Conservation (phyloP, 1,140 invertebrate genomes). For the Mylabris phalerata region DNA sequence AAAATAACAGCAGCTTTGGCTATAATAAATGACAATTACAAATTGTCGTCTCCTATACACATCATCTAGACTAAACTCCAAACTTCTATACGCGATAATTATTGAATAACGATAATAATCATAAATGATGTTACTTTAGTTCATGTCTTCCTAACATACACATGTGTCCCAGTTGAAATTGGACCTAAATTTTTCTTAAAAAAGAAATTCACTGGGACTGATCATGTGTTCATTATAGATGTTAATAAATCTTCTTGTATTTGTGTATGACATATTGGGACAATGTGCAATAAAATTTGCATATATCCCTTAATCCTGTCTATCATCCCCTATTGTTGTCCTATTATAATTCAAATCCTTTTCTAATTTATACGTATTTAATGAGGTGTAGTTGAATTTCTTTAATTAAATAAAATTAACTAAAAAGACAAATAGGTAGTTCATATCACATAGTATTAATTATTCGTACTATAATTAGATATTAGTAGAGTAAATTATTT, state of each 20-base stretch:
- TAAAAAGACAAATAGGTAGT: slow-evolving; percentile 40
- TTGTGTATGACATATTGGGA: slow-evolving; percentile 24
- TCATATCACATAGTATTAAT: slow-evolving; percentile 37
- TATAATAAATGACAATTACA: too few species aligned
- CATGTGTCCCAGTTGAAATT: slow-evolving; percentile 12
- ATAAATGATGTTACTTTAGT: slow-evolving; percentile 28
- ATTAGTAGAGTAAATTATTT: slow-evolving; percentile 23
- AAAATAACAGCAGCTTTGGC: too few species aligned
- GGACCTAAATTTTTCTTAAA: slow-evolving; percentile 5
- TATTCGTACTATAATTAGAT: slow-evolving; percentile 30
- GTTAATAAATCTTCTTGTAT: slow-evolving; percentile 23
- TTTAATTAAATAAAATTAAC: slow-evolving; percentile 2
- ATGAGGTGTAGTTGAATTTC: slow-evolving; percentile 11
- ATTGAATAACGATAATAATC: background rate
- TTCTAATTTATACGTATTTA: background rate
- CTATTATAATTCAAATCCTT: background rate
- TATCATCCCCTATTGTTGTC: slow-evolving; percentile 7
- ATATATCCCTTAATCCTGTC: background rate
- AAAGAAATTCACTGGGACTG: slow-evolving; percentile 4
- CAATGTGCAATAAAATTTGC: slow-evolving; percentile 27
- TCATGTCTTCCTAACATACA: slow-evolving; percentile 34
- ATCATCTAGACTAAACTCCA: too few species aligned
- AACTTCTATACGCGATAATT: too few species aligned
- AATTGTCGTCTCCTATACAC: too few species aligned
- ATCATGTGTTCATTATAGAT: slow-evolving; percentile 15